Evolutionary conservation across 2,888 invertebrate genomes (phyloP).

Genomic region (Melanargia galathea): DNA sequence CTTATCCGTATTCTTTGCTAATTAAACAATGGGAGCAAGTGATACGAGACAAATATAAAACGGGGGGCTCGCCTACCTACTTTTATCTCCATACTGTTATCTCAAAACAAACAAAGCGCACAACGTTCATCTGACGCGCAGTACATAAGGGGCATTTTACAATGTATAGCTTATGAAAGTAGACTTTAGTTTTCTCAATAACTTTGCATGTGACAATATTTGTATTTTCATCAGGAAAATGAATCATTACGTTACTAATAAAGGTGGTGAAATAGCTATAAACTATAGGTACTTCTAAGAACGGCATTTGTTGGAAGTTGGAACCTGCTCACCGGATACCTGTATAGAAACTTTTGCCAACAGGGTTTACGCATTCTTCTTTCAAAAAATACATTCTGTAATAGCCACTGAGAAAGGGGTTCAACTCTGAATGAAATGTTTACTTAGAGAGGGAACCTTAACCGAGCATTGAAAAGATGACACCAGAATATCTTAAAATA

Average conservation of each 20-base stretch:
- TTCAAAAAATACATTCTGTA: neutral
- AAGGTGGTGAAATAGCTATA: neutral
- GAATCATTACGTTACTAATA: constrained; percentile 16
- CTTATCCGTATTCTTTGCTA: constrained; percentile 49
- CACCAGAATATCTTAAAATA: too few relatives aligned
- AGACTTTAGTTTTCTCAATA: constrained; percentile 20
- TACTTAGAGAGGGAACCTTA: too few relatives aligned
- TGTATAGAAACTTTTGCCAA: neutral
- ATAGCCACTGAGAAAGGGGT: too few relatives aligned
- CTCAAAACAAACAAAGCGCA: constrained; percentile 48
- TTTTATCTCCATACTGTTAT: constrained; percentile 46
- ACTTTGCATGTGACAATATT: constrained; percentile 23
- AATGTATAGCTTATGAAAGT: constrained; percentile 25
- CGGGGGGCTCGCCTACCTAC: constrained; percentile 54
- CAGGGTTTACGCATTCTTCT: neutral
- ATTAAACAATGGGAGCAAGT: constrained; percentile 52
- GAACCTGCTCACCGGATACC: neutral
- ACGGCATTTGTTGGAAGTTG: neutral
- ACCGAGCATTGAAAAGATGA: too few relatives aligned
- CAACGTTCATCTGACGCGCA: constrained; percentile 32
- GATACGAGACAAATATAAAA: constrained; percentile 49
- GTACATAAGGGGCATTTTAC: constrained; percentile 23
- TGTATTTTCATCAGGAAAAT: constrained; percentile 29
- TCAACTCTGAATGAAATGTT: too few relatives aligned
- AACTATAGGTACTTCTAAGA: neutral